Conservation (phyloP, 2,888 invertebrate genomes). For the Hyles lineata region DNA sequence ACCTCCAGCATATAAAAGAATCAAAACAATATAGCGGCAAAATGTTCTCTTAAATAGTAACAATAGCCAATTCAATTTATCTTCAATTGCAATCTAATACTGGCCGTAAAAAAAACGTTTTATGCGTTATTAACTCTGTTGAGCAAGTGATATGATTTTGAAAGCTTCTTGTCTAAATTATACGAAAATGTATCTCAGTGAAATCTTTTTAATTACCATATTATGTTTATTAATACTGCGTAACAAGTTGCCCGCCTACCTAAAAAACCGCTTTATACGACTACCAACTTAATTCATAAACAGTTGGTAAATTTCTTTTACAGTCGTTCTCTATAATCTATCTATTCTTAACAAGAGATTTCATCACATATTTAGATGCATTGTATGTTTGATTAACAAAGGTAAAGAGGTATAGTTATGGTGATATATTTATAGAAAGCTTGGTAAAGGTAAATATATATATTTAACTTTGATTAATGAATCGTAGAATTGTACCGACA, state of each 20-base stretch:
- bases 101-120: not conserved
- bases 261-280: not conserved
- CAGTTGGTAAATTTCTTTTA: too few relatives aligned
- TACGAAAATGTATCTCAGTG: not conserved
- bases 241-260: not conserved
- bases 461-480: too few relatives aligned
- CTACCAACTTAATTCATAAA: not conserved
- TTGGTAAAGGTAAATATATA: too few relatives aligned
- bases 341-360: too few relatives aligned
- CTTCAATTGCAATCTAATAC: slow-evolving; percentile 6
- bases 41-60: not conserved
- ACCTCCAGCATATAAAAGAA: not conserved
- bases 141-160: not conserved
- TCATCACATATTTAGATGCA: too few relatives aligned
- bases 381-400: too few relatives aligned
- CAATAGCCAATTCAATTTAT: not conserved
- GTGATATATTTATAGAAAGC: too few relatives aligned
- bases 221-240: not conserved
- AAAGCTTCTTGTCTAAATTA: not conserved
- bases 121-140: not conserved
- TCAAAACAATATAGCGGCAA: not conserved
- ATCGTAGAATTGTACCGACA: too few relatives aligned
- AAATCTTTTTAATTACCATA: not conserved
- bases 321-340: too few relatives aligned
- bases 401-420: too few relatives aligned